A percentile compares a stretch with the other conserved stretches of the same genome.
These are phyloP conservation scores for Palythoa caribaeorum DNA, from an alignment of 92 coral and sea anemone species.

Conservation along the genomic window DNA sequence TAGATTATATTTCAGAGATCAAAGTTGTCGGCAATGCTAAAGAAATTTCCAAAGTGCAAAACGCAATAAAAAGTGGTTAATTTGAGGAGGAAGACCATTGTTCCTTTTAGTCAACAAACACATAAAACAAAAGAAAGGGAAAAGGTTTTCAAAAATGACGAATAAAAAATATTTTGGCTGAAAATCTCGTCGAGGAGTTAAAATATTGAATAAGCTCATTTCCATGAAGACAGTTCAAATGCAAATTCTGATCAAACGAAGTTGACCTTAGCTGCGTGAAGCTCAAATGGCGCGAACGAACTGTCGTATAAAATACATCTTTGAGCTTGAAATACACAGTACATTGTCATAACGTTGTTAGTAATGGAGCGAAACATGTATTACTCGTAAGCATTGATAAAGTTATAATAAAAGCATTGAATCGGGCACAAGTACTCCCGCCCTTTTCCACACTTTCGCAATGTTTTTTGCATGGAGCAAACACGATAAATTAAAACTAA, in stretches of 20 bases:
- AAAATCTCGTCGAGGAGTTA: conserved; percentile 16
- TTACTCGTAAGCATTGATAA: conserved; percentile 54
- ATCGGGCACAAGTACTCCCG: conserved; percentile 64
- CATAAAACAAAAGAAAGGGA: conserved; percentile 21
- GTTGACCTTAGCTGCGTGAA: conserved; percentile 14
- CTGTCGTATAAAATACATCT: background rate
- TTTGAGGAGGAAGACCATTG: conserved; percentile 33
- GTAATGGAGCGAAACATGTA: conserved; percentile 52
- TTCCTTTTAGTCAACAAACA: conserved; percentile 26
- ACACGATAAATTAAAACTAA: conserved; percentile 75
- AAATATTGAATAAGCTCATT: background rate
- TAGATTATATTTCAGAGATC: conserved; percentile 45
- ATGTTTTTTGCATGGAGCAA: conserved; percentile 74
- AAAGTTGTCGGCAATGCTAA: conserved; percentile 34
- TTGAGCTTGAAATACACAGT: background rate
- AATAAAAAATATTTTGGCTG: background rate
- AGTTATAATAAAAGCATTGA: conserved; percentile 69
- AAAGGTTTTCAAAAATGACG: conserved; percentile 21
- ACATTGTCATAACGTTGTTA: background rate
- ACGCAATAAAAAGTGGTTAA: conserved; percentile 47
- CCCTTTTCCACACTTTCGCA: conserved; percentile 69
- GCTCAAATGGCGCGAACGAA: background rate
- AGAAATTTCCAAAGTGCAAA: conserved; percentile 43
- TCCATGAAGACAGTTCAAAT: conserved; percentile 31
- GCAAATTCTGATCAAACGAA: conserved; percentile 37